A percentile compares a stretch with the other conserved stretches of the same genome.
phyloP scores from a whole-genome alignment of 2,113 vertebrate genomes.

The Urocitellus parryii region DNA sequence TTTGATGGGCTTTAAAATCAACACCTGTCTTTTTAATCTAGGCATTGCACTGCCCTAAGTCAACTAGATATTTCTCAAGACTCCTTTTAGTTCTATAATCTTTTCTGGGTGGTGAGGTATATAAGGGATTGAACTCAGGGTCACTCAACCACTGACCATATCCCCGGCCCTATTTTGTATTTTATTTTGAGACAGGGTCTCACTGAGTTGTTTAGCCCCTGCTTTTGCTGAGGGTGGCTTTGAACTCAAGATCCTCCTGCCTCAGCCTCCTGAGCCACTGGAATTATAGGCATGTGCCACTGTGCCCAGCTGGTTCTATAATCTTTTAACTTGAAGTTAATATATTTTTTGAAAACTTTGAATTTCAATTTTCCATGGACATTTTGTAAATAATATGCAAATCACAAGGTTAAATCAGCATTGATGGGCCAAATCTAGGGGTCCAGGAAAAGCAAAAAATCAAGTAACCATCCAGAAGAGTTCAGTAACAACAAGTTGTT shows the following conservation, averaged over 20 bases:
- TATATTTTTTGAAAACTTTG: neutral
- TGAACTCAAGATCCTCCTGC: too few relatives aligned
- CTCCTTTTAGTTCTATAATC: neutral
- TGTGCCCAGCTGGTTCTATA: neutral
- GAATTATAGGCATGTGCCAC: too few relatives aligned
- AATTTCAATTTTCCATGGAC: neutral
- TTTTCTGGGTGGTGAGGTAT: neutral
- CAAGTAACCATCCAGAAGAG: neutral
- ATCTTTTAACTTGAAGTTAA: neutral
- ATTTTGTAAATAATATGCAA: slow-evolving; percentile 3
- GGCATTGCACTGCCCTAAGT: neutral
- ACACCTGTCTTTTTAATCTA: neutral
- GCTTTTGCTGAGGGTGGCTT: too few relatives aligned
- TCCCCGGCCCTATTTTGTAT: too few relatives aligned
- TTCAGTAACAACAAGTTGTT: neutral
- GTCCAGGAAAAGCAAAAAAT: neutral
- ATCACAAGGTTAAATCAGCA: neutral
- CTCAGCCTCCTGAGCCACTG: too few relatives aligned
- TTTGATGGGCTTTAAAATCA: neutral
- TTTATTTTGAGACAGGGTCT: too few relatives aligned
- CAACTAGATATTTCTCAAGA: neutral
- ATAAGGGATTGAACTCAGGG: too few relatives aligned
- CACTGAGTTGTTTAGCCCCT: too few relatives aligned
- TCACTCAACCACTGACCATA: too few relatives aligned
- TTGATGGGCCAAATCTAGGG: neutral